Conservation (phyloP, 1,140 invertebrate genomes). For the Ceratina japonica region DNA sequence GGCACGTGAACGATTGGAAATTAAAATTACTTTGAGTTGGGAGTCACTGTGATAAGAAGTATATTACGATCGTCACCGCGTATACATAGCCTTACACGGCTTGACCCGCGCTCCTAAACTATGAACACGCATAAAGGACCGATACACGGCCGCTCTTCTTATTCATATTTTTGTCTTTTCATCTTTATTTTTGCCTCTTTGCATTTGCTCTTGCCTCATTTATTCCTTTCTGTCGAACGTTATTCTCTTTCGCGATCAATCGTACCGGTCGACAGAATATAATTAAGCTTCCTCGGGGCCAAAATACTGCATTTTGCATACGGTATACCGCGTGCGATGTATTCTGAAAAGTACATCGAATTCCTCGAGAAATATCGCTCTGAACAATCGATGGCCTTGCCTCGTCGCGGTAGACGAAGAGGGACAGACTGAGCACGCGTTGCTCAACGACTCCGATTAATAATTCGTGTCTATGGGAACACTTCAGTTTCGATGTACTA, state of each 20-base stretch:
- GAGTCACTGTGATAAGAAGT: slow-evolving; percentile 69
- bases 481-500: not conserved
- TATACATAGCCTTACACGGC: slow-evolving; percentile 53
- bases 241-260: not conserved
- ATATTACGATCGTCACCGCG: slow-evolving; percentile 46
- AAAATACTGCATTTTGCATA: not conserved
- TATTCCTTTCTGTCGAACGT: not conserved
- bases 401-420: slow-evolving; percentile 1
- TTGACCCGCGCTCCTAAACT: slow-evolving; percentile 49
- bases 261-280: not conserved
- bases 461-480: too few relatives aligned
- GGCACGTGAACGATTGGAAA: slow-evolving; percentile 5
- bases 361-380: slow-evolving; percentile 5
- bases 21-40: slow-evolving; percentile 49
- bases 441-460: too few relatives aligned
- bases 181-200: slow-evolving; percentile 5
- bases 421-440: slow-evolving; percentile 9
- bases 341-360: not conserved
- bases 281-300: not conserved
- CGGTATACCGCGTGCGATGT: too few relatives aligned
- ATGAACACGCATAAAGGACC: slow-evolving; percentile 22
- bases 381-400: slow-evolving; percentile 4
- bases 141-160: slow-evolving; percentile 4
- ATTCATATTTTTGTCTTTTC: slow-evolving; percentile 1
- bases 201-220: not conserved